Base-by-base conservation (phyloP, 1,140 invertebrate genomes). In the Hyles euphorbiae region DNA sequence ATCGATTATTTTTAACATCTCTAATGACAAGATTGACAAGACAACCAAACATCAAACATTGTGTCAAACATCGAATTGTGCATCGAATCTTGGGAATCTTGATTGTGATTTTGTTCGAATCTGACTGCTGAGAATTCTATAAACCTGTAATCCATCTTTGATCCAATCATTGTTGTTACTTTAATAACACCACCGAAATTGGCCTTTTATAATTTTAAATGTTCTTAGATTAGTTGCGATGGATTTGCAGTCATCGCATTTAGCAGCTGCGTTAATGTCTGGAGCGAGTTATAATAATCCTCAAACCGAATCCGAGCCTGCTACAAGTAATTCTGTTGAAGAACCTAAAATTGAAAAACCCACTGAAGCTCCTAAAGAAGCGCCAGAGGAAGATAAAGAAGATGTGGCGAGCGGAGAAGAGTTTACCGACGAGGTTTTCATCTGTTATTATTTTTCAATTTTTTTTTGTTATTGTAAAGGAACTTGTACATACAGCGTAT, bases 341-440 rank as follows among this genome's bases (percentile, higher is more conserved):
- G 75, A 76, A 53, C 67, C 51, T 55, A 83, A 79, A 36, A 68
- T 55, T 58, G 76, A 78, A 34, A 82, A 84, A 60, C 58, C 71
- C 12, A 63, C 12, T 63, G 71, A 77, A 53, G 47, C 36, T 51
- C 66, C 36, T 12, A 83, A 83, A 65, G 78, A 79, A 53, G 56
- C 70, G 46, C 43, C 68, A 53, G 90, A 89, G 65, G 90, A 90
- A 70, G 90, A 90, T 45, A 91, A 91, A 68, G 90, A 91, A 77
- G 91, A 91, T 65, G 75, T 75, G 43, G 90, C 83, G 56, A 91
- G 91, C 67, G 87, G 87, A 53, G 91, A 91, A 76, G 91, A 91
- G 60, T 91, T 89, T 76, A 80, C 82, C 36, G 91, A 92, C 78
- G 91, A 91, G 90, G 91, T 91, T 5, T 9, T 54, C 22, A 22